Evolutionary conservation across 2,113 vertebrate species (phyloP).

Genomic region (Hippopotamus amphibius): DNA sequence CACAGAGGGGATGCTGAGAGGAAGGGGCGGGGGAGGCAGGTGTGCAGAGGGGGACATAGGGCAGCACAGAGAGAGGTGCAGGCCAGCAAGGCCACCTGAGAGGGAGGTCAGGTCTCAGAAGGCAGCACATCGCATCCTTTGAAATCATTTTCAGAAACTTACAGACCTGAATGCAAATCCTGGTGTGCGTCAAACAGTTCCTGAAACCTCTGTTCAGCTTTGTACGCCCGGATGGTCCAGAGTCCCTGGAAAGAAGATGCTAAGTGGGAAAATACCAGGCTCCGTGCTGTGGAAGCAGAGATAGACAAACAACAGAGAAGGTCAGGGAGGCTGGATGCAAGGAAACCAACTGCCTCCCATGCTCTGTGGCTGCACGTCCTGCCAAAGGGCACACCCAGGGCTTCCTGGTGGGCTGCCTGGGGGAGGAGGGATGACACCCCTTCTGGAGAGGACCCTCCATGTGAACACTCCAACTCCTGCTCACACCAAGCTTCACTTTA

Average conservation of each 20-base stretch:
- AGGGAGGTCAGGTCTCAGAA: not conserved
- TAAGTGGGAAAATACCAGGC: slow-evolving; percentile 97
- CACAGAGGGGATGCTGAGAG: not conserved
- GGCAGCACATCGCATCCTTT: too few species aligned
- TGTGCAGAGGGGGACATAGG: too few species aligned
- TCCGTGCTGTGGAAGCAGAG: slow-evolving; percentile 89
- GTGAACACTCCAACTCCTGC: not conserved
- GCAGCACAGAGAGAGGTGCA: too few species aligned
- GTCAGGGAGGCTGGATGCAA: not conserved
- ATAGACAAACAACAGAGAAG: slow-evolving; percentile 16
- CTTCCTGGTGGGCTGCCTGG: accelerated
- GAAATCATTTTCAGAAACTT: not conserved
- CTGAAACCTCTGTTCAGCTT: slow-evolving; percentile 93
- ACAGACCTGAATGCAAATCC: slow-evolving; percentile 95
- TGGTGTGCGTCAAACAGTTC: slow-evolving; percentile 94
- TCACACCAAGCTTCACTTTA: not conserved
- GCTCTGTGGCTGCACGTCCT: accelerated
- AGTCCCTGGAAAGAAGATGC: slow-evolving; percentile 95
- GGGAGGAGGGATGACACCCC: not conserved
- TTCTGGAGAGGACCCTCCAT: not conserved
- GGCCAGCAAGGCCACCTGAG: not conserved
- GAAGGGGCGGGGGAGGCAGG: not conserved
- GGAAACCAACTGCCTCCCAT: not conserved
- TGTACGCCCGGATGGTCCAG: slow-evolving; percentile 95
- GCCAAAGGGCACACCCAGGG: accelerated